Percentiles rank a stretch among this genome's conserved stretches.
phyloP scores from a whole-genome alignment of 2,888 invertebrate genomes.

The Apocheima hispidaria region DNA sequence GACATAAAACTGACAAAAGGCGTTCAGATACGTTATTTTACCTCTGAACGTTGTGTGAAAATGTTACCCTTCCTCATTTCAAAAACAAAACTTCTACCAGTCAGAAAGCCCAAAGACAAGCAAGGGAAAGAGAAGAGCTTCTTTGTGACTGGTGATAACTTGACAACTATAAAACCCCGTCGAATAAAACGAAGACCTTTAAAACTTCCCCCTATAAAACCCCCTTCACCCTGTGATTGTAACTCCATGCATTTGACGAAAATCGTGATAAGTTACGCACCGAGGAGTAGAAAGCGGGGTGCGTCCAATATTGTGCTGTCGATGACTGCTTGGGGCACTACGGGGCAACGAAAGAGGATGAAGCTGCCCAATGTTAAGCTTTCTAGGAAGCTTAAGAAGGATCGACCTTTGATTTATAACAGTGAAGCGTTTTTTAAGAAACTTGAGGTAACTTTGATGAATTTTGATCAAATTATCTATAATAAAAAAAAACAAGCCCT shows the following conservation, averaged over 20 bases:
- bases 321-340: constrained; percentile 68
- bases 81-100: constrained; percentile 70
- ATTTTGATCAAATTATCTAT: too few relatives aligned
- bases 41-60: constrained; percentile 22
- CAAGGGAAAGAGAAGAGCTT: constrained; percentile 59
- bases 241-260: constrained; percentile 70
- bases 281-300: constrained; percentile 69
- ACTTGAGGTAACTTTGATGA: constrained; percentile 68
- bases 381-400: constrained; percentile 59
- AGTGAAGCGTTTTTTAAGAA: constrained; percentile 75
- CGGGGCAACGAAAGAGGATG: constrained; percentile 69
- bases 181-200: constrained; percentile 57
- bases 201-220: constrained; percentile 53
- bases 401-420: constrained; percentile 60
- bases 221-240: constrained; percentile 66
- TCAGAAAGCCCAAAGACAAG: constrained; percentile 59
- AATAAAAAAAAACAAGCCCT: too few relatives aligned
- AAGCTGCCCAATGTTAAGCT: constrained; percentile 66
- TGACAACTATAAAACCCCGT: constrained; percentile 56
- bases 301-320: constrained; percentile 71
- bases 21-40: constrained; percentile 8
- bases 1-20: constrained; percentile 21
- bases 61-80: constrained; percentile 79
- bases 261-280: constrained; percentile 70
- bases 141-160: constrained; percentile 63